Evolutionary conservation across 1,140 invertebrate species (phyloP).

Genomic region (Nylanderia fulva): DNA sequence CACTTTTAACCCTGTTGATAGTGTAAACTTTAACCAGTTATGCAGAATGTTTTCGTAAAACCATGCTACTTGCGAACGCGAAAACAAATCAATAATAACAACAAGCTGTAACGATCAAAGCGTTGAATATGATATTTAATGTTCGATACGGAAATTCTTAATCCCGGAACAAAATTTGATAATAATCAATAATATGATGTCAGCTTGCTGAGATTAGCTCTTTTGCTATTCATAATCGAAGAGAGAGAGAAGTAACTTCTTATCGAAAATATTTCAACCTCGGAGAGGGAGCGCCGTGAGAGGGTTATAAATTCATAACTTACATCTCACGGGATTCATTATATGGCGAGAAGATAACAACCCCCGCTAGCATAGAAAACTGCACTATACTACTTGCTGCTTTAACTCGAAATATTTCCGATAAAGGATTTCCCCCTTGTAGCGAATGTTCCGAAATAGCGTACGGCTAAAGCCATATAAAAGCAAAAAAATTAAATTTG

Average conservation of each 20-base stretch:
- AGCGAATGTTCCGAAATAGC: neutral
- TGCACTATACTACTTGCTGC: slow-evolving; percentile 53
- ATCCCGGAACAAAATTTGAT: neutral
- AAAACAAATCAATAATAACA: slow-evolving; percentile 17
- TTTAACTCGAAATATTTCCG: slow-evolving; percentile 56
- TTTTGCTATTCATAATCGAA: slow-evolving; percentile 37
- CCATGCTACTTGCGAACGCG: neutral
- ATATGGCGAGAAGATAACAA: slow-evolving; percentile 57
- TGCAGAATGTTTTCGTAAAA: slow-evolving; percentile 16
- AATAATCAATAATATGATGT: slow-evolving; percentile 36
- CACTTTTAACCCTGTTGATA: slow-evolving; percentile 58
- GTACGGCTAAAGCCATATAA: neutral
- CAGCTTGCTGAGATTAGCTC: slow-evolving; percentile 9
- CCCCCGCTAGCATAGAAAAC: slow-evolving; percentile 47
- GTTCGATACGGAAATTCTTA: neutral
- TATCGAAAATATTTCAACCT: slow-evolving; percentile 57
- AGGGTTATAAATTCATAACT: slow-evolving; percentile 61
- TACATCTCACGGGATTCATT: slow-evolving; percentile 57
- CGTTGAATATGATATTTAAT: neutral
- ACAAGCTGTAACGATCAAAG: neutral
- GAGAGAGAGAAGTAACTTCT: slow-evolving; percentile 31
- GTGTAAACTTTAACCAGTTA: slow-evolving; percentile 41
- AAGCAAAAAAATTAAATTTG: slow-evolving; percentile 31
- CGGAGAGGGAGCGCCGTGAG: slow-evolving; percentile 10
- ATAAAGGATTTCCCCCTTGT: slow-evolving; percentile 49